These are phyloP conservation scores for Hemithea aestivaria DNA, from an alignment of 2,888 invertebrate genomes.

Conservation along the genomic window DNA sequence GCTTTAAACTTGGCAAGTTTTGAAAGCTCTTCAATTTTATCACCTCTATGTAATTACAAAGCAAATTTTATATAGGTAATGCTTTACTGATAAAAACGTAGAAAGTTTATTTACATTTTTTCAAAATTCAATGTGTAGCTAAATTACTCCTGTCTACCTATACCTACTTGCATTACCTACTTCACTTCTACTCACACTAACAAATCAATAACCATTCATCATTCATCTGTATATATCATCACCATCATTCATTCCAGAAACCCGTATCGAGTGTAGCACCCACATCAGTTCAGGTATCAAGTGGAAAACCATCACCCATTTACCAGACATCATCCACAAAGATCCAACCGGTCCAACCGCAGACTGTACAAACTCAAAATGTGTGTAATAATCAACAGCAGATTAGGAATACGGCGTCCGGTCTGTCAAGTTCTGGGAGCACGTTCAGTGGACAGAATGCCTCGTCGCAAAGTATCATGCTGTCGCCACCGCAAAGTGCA, in stretches of 20 bases:
- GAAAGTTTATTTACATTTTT: too few species aligned
- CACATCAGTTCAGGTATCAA: conserved; percentile 82
- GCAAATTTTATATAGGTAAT: too few species aligned
- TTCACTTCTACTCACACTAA: not conserved
- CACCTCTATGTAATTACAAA: too few species aligned
- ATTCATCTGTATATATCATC: conserved; percentile 70
- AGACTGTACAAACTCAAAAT: conserved; percentile 80
- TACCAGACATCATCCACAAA: conserved; percentile 90
- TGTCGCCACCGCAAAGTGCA: conserved; percentile 81
- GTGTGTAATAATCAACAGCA: conserved; percentile 75
- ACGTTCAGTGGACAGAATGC: conserved; percentile 60
- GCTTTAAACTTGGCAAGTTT: too few species aligned
- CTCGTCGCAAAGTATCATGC: conserved; percentile 64
- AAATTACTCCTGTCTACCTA: too few species aligned
- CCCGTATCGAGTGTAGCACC: conserved; percentile 93
- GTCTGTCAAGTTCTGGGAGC: conserved; percentile 69
- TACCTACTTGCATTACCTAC: too few species aligned
- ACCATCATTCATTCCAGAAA: conserved; percentile 82
- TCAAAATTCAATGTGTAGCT: too few species aligned
- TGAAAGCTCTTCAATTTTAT: too few species aligned
- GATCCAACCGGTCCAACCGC: conserved; percentile 89
- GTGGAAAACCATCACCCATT: conserved; percentile 85
- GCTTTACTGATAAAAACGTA: too few species aligned
- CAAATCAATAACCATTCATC: conserved; percentile 12
- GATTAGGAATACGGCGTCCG: conserved; percentile 75